Base-by-base conservation (phyloP, 2,113 vertebrate genomes). In the Embiotoca jacksoni region DNA sequence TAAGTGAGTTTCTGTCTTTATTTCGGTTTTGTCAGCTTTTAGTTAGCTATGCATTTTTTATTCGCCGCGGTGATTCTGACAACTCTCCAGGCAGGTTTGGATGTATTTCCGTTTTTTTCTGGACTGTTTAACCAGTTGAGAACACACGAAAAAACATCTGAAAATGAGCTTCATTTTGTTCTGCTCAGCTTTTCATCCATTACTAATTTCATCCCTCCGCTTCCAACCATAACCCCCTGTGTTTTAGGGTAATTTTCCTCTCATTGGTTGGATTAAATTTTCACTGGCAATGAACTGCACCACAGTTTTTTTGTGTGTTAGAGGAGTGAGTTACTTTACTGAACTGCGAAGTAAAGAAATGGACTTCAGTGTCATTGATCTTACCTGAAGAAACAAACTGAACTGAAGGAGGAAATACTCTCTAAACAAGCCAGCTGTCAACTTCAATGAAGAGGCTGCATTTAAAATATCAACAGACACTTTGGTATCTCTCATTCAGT, bases 111-210 rank as follows among this genome's bases (percentile, higher is more conserved):
- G 3, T 23, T 2, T 62, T 62, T 58, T 73, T 78, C 36, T 41
- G 4, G 7, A 73, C 52, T 30, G 49, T 70, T 32, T 35, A 50
- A 53, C 32, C 39, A 0, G 7, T 63, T 68, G 52, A 10, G 41
- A 69, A 66, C 23, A 41, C 57, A 50, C 41, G 53, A 79, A 62
- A 15, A 65, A 65, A 46, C 37, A 47, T 50, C 31, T 69, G 67
- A 76, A 70, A 65, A 77, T 52, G 67, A 69, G 57, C 47, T 36
- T 36, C 8, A 30, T 47, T 72, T 61, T 56, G 37, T 57, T 79
- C 75, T 44, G 58, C 79, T 81, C 62, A 49, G 69, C 55, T 30
- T 63, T 80, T 68, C 58, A 55, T 60, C 70, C 60, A 15, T 53
- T n/a, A 39, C n/a, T 65, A 37, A 35, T 46, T 58, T 39, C 41